Evolutionary conservation across 2,888 invertebrate species (phyloP).

Genomic region (Heliconius sara): DNA sequence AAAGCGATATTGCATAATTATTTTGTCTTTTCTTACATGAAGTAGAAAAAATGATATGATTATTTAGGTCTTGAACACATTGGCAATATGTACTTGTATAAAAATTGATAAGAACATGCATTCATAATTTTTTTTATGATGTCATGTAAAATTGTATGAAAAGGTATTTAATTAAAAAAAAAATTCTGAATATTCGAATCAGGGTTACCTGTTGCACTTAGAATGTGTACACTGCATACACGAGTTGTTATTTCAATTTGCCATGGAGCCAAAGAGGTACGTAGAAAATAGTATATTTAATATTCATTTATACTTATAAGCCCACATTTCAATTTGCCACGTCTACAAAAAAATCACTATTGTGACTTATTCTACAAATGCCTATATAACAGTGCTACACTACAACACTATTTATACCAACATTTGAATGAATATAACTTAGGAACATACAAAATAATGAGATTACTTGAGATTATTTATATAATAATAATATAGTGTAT

Average conservation of each 20-base stretch:
- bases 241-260: too few species aligned
- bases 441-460: conserved; percentile 21
- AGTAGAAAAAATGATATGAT: not conserved
- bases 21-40: not conserved
- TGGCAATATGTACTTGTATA: not conserved
- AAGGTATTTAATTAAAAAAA: too few species aligned
- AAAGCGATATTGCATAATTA: not conserved
- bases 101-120: not conserved
- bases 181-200: too few species aligned
- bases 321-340: not conserved
- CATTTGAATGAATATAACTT: conserved; percentile 4
- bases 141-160: too few species aligned
- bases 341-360: conserved; percentile 9
- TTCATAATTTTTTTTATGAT: too few species aligned
- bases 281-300: too few species aligned
- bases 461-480: conserved; percentile 8
- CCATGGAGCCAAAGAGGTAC: too few species aligned
- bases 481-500: not conserved
- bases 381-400: conserved; percentile 32
- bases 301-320: not conserved
- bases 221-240: too few species aligned
- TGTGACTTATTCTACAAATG: conserved; percentile 42
- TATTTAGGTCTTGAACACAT: not conserved
- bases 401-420: conserved; percentile 22
- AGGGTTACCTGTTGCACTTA: too few species aligned